A percentile compares a stretch with the other conserved stretches of the same genome.
Conservation (phyloP, 2,888 invertebrate species). For the Acanthococcus lagerstroemiae region DNA sequence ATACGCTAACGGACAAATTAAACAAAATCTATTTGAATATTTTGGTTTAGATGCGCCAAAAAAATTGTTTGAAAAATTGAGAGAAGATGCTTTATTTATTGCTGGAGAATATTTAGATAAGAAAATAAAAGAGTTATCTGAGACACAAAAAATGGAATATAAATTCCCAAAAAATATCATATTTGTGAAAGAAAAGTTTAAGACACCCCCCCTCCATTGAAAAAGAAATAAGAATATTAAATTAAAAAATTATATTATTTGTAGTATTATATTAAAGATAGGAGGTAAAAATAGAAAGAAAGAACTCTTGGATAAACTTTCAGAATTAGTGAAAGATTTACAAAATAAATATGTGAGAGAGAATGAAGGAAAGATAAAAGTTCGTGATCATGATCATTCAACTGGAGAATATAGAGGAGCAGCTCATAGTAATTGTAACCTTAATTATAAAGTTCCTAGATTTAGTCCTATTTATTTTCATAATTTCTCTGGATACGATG, state of each 20-base stretch:
- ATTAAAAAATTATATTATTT: no score
- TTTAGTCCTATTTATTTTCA: neutral
- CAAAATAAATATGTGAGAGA: neutral
- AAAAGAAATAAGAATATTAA: neutral
- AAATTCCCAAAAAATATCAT: no score
- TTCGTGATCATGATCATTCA: constrained; percentile 27
- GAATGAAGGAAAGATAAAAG: constrained; percentile 24
- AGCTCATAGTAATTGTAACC: no score
- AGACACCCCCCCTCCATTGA: no score
- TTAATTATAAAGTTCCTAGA: no score
- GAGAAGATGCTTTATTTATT: neutral
- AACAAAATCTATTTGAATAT: no score
- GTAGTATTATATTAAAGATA: neutral
- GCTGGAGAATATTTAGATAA: neutral
- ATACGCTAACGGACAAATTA: no score
- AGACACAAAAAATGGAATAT: no score
- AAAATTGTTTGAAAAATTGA: neutral
- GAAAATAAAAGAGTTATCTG: no score
- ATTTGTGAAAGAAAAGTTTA: no score
- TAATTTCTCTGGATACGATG: neutral
- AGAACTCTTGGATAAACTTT: neutral
- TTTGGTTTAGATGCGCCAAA: no score
- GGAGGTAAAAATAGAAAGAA: neutral
- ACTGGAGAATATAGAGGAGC: constrained; percentile 2
- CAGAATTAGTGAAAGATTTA: neutral